phyloP scores from a whole-genome alignment of 2,888 invertebrate species.

The Proisotoma minuta region DNA sequence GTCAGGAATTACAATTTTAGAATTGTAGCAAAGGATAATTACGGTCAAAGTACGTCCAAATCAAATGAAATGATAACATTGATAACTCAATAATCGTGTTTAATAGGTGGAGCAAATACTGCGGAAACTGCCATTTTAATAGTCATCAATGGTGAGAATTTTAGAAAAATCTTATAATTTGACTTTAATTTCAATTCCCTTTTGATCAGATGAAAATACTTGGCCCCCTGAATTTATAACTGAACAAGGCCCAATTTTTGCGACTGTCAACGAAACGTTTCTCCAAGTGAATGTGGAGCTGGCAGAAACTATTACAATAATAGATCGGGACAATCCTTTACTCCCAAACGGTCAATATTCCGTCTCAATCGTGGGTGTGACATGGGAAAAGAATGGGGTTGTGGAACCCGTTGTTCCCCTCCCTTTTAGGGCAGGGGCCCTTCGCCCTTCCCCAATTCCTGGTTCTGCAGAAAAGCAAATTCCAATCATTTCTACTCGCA shows the following conservation, averaged over 20 bases:
- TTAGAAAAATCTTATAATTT: too few species aligned
- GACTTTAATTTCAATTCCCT: too few species aligned
- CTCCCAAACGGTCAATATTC: constrained; percentile 15
- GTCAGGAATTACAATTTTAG: not conserved
- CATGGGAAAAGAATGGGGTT: not conserved
- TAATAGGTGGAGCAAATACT: too few species aligned
- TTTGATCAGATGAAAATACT: constrained; percentile 20
- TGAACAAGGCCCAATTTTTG: not conserved
- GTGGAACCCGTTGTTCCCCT: not conserved
- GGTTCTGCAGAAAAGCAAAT: not conserved
- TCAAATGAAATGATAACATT: not conserved
- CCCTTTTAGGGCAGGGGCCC: constrained; percentile 9
- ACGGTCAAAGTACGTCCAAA: constrained; percentile 13
- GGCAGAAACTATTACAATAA: constrained; percentile 7
- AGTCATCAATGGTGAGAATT: too few species aligned
- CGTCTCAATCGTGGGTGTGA: constrained; percentile 1
- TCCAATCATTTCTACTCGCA: not conserved
- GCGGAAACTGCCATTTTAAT: too few species aligned
- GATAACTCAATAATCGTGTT: too few species aligned
- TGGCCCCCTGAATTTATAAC: constrained; percentile 23
- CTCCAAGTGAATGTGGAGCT: not conserved
- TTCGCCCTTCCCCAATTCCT: not conserved
- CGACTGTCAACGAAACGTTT: not conserved
- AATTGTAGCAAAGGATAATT: constrained; percentile 25
- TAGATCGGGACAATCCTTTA: constrained; percentile 19